These are phyloP conservation scores for Seladonia tumulorum DNA, from an alignment of 2,888 invertebrate species.

Conservation along the genomic window DNA sequence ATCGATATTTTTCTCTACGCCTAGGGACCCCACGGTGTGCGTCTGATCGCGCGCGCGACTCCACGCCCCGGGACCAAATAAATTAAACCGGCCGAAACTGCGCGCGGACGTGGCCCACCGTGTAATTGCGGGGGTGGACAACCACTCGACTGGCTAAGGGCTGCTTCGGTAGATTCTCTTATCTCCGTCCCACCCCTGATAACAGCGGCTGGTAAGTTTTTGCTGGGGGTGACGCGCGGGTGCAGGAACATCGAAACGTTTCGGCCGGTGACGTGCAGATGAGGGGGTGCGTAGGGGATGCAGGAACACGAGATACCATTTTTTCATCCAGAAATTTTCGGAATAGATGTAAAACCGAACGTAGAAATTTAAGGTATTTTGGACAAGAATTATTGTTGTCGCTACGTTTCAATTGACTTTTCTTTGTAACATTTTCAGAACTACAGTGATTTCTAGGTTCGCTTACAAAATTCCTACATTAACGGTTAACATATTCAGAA, in stretches of 20 bases:
- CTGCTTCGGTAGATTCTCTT: not conserved
- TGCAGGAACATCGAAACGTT: not conserved
- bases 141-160: constrained; percentile 22
- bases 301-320: not conserved
- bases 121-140: constrained; percentile 42
- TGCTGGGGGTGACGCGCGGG: not conserved
- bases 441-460: no score
- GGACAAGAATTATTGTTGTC: no score
- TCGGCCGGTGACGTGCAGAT: not conserved
- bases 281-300: not conserved
- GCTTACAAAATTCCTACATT: no score
- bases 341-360: no score
- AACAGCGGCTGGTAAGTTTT: not conserved
- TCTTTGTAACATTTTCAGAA: no score
- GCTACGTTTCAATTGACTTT: no score
- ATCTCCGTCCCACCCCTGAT: not conserved
- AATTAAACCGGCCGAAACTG: constrained; percentile 66
- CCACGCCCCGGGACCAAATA: constrained; percentile 56
- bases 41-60: constrained; percentile 35
- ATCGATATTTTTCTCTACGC: constrained; percentile 67
- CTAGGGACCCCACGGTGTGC: constrained; percentile 56
- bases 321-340: not conserved
- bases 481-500: no score
- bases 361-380: no score
- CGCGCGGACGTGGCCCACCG: constrained; percentile 40